Evolutionary conservation across 2,797 vertebrate genomes (phyloP).

Genomic region (Melanotaenia trifasciata): DNA sequence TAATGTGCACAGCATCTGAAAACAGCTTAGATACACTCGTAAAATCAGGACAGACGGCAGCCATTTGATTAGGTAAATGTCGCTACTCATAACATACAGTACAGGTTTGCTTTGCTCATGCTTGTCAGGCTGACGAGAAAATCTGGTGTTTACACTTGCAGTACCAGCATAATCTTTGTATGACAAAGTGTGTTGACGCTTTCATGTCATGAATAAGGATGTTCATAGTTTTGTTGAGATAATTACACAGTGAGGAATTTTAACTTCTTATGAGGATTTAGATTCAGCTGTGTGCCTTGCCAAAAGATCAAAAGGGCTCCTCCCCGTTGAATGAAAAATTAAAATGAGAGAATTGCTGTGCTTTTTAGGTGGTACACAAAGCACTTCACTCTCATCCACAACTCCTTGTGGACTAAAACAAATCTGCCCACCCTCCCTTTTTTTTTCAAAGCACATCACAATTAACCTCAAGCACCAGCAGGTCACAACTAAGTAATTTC

Average conservation of each 20-base stretch:
- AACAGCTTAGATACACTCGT: conserved; percentile 60
- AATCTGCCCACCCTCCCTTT: conserved; percentile 46
- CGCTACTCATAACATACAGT: conserved; percentile 52
- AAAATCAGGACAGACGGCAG: conserved; percentile 61
- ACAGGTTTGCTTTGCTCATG: conserved; percentile 39
- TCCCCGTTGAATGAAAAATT: conserved; percentile 57
- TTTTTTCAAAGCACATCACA: conserved; percentile 72
- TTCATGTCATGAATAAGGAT: conserved; percentile 16
- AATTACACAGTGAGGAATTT: conserved; percentile 34
- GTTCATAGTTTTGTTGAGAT: conserved; percentile 7
- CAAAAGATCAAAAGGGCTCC: conserved; percentile 47
- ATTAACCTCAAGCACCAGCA: conserved; percentile 77
- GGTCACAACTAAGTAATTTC: conserved; percentile 69
- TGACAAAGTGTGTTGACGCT: conserved; percentile 6
- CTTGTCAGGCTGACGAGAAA: conserved; percentile 46
- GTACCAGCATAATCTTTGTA: neutral
- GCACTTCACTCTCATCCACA: conserved; percentile 65
- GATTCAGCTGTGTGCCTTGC: conserved; percentile 44
- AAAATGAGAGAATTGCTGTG: conserved; percentile 68
- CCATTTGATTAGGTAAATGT: conserved; percentile 62
- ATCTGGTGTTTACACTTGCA: conserved; percentile 17
- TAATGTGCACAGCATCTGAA: conserved; percentile 54
- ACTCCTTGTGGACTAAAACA: conserved; percentile 61
- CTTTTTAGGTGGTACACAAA: conserved; percentile 61
- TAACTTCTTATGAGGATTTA: conserved; percentile 64